Evolutionary conservation across 92 coral and sea anemone genomes (phyloP).

Genomic region (Diadumene lineata): DNA sequence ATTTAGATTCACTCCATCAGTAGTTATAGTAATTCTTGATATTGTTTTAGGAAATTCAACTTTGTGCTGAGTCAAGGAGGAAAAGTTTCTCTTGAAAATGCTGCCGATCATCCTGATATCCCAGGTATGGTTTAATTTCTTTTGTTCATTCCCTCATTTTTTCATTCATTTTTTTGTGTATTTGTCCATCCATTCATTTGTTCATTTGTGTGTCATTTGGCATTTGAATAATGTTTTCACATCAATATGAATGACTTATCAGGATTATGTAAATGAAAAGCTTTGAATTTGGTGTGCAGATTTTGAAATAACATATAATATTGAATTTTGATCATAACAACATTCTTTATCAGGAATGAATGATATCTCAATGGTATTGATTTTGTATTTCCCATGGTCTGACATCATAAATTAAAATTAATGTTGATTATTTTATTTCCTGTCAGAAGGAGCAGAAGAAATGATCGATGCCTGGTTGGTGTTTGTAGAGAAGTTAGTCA

Average conservation of each 20-base stretch:
- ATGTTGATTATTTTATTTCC: too few relatives aligned
- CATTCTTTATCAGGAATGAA: too few relatives aligned
- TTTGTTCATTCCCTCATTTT: background rate
- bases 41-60: conserved; percentile 50
- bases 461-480: conserved; percentile 90
- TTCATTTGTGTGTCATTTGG: background rate
- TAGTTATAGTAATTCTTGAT: background rate
- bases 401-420: too few relatives aligned
- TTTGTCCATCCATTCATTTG: background rate
- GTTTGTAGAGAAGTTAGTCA: conserved; percentile 74
- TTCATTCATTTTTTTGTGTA: background rate
- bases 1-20: too few relatives aligned
- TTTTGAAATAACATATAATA: too few relatives aligned
- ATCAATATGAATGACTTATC: too few relatives aligned
- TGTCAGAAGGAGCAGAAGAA: conserved; percentile 83
- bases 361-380: background rate
- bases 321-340: too few relatives aligned
- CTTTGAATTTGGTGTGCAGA: too few relatives aligned
- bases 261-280: too few relatives aligned
- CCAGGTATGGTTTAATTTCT: conserved; percentile 30
- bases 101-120: conserved; percentile 32
- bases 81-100: conserved; percentile 26
- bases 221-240: too few relatives aligned
- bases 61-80: conserved; percentile 64
- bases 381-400: too few relatives aligned